Evolutionary conservation across 2,888 invertebrate genomes (phyloP), one percentile per base, ranked within the genome.

Genomic region (Drosophila kuntzei): DNA sequence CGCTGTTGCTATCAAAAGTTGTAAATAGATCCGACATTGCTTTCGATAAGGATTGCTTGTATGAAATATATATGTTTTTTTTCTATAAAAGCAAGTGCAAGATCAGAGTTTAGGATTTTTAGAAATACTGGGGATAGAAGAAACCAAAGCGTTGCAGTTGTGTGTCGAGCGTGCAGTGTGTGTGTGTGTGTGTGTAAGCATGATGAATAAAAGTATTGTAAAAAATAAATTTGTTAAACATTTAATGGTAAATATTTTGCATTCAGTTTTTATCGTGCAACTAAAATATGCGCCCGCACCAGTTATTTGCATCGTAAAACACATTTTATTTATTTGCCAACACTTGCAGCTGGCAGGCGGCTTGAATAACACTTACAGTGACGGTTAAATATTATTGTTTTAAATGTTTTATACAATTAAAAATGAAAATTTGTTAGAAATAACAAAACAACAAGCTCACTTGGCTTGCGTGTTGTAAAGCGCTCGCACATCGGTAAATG

Each of bases 11-110:
- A 89, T 91, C 91, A 61, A 91, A 90, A 90, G 86, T 90, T 76
- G 88, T 89, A 91, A 92, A 91, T 81, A 91, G 84, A 89, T 90
- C 90, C 85, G 91, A 92, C 91, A 91, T 92, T 86, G 80, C 72
- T 78, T 79, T 61, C 37, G 51, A 58, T 43, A 37, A 34, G 14
- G 55, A 16, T 36, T n/a, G 16, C 20, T 41, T 12, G 3, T 20
- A n/a, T 41, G 3, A 9, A 3, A 2, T 25, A 12, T n/a, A 44
- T 16, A 34, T 22, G 16, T 25, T 11, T 14, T 22, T 44, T 36
- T 16, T 27, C 18, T 50, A 39, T 16, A 58, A 34, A 51, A 32
- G 27, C 44, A 58, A 55, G 18, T 18, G 16, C 16, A 16, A 27
- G 18, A 12, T 16, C 2, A 16, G 3, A 16, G 11, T 22, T 50